Evolutionary conservation across 1,140 invertebrate genomes (phyloP), one percentile per base, ranked within the genome.

Genomic region (Drosophila murphyi): DNA sequence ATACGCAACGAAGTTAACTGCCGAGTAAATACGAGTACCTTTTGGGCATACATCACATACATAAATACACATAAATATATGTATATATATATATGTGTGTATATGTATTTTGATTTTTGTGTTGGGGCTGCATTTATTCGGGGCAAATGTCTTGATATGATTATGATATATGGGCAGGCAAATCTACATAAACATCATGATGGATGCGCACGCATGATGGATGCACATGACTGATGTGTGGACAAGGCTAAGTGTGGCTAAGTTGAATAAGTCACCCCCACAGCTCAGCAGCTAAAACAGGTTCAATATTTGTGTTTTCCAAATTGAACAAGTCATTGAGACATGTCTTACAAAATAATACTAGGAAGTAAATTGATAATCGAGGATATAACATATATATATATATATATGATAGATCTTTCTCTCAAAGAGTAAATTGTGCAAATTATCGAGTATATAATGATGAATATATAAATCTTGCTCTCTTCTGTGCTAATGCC

Each of bases 131-230:
- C 32, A 41, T 20, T 57, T 79, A 74, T 69, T 72, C 60, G 55
- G 59, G 65, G 37, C 75, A 88, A 71, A 74, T 64, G 72, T 50
- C 67, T 68, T 56, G 64, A 65, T 71, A 83, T 79, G 77, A 72
- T 79, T 71, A 72, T 88, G 85, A 88, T 88, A 89, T 88, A 88
- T 78, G 85, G 54, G 57, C 71, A 71, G 56, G 68, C 76, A 85
- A 86, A 89, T 88, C 85, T 89, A 89, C 85, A 89, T 85, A 89
- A 88, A 85, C 78, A 88, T 65, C 76, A 71, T 86, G 82, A 86
- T 88, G 77, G 82, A 89, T 89, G 64, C 60, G 61, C n/a, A 6
- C 8, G 3, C 7, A 20, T 20, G 20, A 31, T 67, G 47, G 45
- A 50, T 51, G 34, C 31, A 34, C 31, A 39, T 67, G 62, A 59